phyloP scores from a whole-genome alignment of 2,888 invertebrate genomes.

The Cheilosia soror region DNA sequence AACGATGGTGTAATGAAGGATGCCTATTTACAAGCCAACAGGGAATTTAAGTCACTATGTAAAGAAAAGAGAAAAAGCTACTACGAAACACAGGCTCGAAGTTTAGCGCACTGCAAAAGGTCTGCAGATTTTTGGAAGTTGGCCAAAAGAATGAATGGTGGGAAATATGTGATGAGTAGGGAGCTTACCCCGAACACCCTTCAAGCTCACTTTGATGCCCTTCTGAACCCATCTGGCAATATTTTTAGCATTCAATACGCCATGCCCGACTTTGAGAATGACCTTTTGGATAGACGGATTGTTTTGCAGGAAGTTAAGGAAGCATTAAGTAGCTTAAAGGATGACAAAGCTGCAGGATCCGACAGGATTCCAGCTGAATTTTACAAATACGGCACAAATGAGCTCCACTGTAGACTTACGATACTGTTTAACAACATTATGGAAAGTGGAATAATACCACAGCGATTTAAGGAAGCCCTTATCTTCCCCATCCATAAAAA shows the following conservation, averaged over 20 bases:
- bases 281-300: neutral
- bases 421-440: too few species aligned
- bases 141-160: neutral
- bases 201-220: neutral
- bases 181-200: neutral
- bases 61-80: too few species aligned
- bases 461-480: too few species aligned
- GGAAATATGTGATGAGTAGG: neutral
- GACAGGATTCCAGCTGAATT: conserved; percentile 10
- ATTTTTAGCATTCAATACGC: neutral
- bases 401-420: neutral
- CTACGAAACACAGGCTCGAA: too few species aligned
- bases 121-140: neutral
- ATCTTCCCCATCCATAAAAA: neutral
- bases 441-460: neutral
- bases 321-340: neutral
- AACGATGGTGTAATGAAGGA: too few species aligned
- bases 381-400: neutral
- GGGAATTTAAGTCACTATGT: too few species aligned
- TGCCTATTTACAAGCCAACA: too few species aligned
- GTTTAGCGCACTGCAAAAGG: too few species aligned
- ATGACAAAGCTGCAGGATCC: conserved; percentile 1
- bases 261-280: neutral
- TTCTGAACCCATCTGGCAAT: neutral
- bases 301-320: neutral